Evolutionary conservation across 2,888 invertebrate genomes (phyloP).

Genomic region (Apotomis capreana): DNA sequence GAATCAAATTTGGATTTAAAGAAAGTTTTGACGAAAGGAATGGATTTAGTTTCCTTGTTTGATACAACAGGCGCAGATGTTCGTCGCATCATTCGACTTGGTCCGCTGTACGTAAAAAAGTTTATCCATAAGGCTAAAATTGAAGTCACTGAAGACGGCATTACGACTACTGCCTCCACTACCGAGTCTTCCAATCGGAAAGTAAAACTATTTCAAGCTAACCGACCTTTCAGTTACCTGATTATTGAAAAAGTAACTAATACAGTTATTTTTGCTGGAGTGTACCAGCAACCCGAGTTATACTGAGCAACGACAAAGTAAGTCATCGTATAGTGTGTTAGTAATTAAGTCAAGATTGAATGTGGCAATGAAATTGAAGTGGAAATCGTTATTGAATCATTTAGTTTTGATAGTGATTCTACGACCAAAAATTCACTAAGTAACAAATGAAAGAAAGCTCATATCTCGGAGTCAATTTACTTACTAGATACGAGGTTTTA

Average conservation of each 20-base stretch:
- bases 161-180: conserved; percentile 85
- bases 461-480: no score
- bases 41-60: conserved; percentile 84
- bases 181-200: conserved; percentile 79
- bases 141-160: conserved; percentile 89
- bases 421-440: no score
- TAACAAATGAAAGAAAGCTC: no score
- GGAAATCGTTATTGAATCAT: no score
- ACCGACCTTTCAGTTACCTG: conserved; percentile 86
- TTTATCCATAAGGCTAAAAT: conserved; percentile 88
- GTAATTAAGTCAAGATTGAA: no score
- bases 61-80: conserved; percentile 62
- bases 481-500: no score
- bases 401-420: no score
- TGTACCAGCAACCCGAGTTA: conserved; percentile 66
- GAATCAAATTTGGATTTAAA: conserved; percentile 83
- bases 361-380: no score
- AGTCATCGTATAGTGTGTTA: no score
- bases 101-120: conserved; percentile 81
- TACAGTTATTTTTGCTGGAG: conserved; percentile 73
- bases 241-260: conserved; percentile 85
- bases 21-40: conserved; percentile 67
- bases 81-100: conserved; percentile 72
- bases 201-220: conserved; percentile 84
- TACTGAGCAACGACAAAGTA: conserved; percentile 51